phyloP scores from a whole-genome alignment of 2,888 invertebrate genomes.

The Sinhomidia bicolor region DNA sequence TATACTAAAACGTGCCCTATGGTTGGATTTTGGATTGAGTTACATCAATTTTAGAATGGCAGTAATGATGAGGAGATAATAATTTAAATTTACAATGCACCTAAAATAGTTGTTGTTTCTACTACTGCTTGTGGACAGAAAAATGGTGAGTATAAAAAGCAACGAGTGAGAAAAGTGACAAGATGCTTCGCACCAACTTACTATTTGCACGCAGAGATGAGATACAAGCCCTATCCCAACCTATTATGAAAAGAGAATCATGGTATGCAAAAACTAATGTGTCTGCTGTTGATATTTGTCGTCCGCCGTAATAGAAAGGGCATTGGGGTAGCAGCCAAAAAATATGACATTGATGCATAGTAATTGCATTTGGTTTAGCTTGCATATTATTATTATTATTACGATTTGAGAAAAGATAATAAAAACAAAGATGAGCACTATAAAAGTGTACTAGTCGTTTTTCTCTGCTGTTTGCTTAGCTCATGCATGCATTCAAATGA shows the following conservation, averaged over 20 bases:
- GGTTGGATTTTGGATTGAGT: too few relatives aligned
- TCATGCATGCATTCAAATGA: background rate
- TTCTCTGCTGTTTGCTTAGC: background rate
- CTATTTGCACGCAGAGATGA: background rate
- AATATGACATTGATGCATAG: conserved; percentile 53
- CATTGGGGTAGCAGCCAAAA: conserved; percentile 33
- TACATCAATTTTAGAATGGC: too few relatives aligned
- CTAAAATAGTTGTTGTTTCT: too few relatives aligned
- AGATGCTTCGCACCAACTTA: background rate
- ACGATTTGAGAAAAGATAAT: background rate
- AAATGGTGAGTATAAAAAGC: background rate
- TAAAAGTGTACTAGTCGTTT: background rate
- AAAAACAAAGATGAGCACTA: background rate
- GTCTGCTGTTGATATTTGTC: background rate
- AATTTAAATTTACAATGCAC: too few relatives aligned
- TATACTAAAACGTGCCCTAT: too few relatives aligned
- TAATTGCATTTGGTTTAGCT: background rate
- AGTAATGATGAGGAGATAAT: too few relatives aligned
- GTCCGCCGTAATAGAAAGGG: too few relatives aligned
- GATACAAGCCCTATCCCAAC: conserved; percentile 35
- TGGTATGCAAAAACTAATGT: background rate
- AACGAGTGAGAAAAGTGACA: background rate
- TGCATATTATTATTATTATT: background rate
- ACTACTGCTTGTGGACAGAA: too few relatives aligned
- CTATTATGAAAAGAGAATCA: conserved; percentile 20